Evolutionary conservation across 2,888 invertebrate species (phyloP).

Genomic region (Pachydiplax longipennis): DNA sequence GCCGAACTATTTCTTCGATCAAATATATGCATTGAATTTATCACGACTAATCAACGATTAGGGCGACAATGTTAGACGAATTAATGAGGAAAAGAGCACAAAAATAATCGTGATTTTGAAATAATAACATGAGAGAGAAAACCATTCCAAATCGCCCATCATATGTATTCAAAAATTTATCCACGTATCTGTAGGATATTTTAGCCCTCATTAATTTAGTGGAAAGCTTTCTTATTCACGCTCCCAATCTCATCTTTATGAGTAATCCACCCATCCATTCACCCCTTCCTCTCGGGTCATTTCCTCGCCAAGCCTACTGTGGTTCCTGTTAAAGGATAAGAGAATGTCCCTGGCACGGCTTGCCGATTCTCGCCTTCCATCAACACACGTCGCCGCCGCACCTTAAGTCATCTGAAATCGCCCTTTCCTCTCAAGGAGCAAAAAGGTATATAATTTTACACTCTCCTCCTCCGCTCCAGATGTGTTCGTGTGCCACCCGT

Average conservation of each 20-base stretch:
- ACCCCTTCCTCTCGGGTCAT: neutral
- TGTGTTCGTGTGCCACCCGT: neutral
- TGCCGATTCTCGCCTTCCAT: neutral
- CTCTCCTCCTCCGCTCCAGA: neutral
- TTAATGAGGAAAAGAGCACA: too few species aligned
- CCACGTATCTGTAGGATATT: too few species aligned
- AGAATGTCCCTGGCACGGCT: neutral
- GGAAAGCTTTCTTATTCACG: neutral
- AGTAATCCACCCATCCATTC: neutral
- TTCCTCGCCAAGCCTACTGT: slow-evolving; percentile 37
- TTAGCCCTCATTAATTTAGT: neutral
- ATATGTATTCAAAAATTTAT: too few species aligned
- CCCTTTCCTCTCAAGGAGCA: neutral
- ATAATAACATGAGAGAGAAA: too few species aligned
- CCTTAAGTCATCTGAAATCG: too few species aligned
- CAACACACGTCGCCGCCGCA: neutral
- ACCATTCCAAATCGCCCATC: too few species aligned
- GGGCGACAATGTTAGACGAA: too few species aligned
- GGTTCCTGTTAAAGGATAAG: slow-evolving; percentile 14
- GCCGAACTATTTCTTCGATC: too few species aligned
- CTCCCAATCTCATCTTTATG: neutral
- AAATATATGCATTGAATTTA: too few species aligned
- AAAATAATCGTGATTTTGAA: too few species aligned
- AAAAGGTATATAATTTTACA: neutral
- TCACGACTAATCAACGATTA: too few species aligned